Percentiles rank a stretch among this genome's conserved stretches.
These are phyloP conservation scores for Herpailurus yagouaroundi DNA, from an alignment of 2,113 vertebrate species.

Conservation along the genomic window DNA sequence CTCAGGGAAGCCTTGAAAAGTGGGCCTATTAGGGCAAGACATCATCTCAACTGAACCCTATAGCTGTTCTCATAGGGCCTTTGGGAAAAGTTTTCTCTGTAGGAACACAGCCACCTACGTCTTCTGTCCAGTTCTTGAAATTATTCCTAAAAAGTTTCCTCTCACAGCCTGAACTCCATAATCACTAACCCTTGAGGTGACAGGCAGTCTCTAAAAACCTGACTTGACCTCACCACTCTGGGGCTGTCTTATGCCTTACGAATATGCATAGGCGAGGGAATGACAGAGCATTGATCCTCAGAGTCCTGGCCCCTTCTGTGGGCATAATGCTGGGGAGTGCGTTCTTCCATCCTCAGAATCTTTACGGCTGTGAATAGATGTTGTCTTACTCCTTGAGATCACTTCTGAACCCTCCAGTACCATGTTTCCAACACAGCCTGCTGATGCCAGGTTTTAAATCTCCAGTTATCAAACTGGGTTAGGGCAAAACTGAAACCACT, in stretches of 20 bases:
- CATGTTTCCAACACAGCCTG: background rate
- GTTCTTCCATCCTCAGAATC: background rate
- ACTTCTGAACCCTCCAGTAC: background rate
- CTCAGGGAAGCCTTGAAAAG: background rate
- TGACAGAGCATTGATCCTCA: background rate
- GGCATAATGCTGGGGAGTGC: background rate
- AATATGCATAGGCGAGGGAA: background rate
- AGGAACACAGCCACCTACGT: background rate
- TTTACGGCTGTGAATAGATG: background rate
- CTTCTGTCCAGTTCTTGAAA: background rate
- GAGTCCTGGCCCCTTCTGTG: background rate
- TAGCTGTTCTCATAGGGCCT: background rate
- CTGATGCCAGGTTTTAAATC: background rate
- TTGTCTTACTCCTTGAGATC: background rate
- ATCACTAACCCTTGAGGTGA: background rate
- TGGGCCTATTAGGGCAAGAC: background rate
- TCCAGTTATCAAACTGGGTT: background rate
- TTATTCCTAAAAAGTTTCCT: background rate
- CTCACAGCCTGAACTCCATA: background rate
- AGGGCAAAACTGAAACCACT: background rate
- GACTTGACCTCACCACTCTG: background rate
- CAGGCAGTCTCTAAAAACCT: background rate
- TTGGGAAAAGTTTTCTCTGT: background rate
- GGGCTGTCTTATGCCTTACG: background rate
- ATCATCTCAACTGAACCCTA: background rate